These are phyloP conservation scores for Varecia variegata DNA, from an alignment of 2,797 vertebrate species.

Conservation along the genomic window DNA sequence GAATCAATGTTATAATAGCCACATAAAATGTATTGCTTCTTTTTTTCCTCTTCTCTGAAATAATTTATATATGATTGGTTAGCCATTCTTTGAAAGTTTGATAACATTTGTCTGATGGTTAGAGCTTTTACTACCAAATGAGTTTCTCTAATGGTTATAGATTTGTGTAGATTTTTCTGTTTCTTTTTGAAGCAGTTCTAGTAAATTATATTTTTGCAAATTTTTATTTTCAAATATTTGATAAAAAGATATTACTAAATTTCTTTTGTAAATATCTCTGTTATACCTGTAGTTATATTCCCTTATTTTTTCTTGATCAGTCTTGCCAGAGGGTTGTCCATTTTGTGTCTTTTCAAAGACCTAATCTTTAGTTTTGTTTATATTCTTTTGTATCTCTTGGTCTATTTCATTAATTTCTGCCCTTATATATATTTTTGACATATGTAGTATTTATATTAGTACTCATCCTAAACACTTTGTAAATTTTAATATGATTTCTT, in stretches of 20 bases:
- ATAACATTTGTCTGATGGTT: not conserved
- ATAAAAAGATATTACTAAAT: not conserved
- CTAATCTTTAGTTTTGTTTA: not conserved
- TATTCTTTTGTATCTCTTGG: not conserved
- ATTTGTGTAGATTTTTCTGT: not conserved
- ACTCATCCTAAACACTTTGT: not conserved
- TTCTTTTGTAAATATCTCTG: not conserved
- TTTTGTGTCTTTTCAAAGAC: not conserved
- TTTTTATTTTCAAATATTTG: not conserved
- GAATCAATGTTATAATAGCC: not conserved
- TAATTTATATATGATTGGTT: not conserved
- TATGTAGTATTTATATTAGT: not conserved
- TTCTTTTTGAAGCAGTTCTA: not conserved
- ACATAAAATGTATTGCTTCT: not conserved
- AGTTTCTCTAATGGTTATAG: not conserved
- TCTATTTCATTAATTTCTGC: not conserved
- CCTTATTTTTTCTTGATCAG: not conserved
- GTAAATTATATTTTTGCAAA: not conserved
- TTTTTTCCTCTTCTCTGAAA: not conserved
- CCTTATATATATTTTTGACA: not conserved
- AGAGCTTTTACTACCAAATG: not conserved
- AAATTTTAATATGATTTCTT: not conserved
- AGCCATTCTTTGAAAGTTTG: not conserved
- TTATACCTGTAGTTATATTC: not conserved
- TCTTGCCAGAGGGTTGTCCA: not conserved